A percentile compares a stretch with the other conserved stretches of the same genome.
phyloP scores from a whole-genome alignment of 30 jellyfish, hydroid and myxozoan genomes.

The Hydra vulgaris region DNA sequence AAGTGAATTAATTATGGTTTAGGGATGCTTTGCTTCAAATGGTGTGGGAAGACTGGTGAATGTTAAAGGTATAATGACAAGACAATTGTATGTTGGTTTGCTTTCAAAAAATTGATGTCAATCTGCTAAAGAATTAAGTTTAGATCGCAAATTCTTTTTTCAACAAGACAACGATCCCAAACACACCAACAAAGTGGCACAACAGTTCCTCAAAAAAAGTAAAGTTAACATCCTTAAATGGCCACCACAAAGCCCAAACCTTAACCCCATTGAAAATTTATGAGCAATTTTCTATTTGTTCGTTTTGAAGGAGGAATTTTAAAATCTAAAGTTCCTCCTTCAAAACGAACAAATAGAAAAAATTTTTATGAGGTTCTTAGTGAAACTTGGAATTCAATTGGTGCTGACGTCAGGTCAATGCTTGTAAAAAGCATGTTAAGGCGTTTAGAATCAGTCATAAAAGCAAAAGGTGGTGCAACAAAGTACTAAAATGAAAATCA shows the following conservation, averaged over 20 bases:
- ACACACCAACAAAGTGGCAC: not conserved
- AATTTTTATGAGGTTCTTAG: not conserved
- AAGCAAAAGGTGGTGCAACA: not conserved
- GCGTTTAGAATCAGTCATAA: not conserved
- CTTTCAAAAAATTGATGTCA: not conserved
- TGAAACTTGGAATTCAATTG: not conserved
- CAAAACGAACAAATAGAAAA: not conserved
- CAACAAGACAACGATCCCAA: not conserved
- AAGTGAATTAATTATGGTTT: not conserved
- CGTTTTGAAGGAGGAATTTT: no score
- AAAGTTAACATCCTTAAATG: not conserved
- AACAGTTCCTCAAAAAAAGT: not conserved
- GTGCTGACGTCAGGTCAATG: not conserved
- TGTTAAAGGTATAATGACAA: not conserved
- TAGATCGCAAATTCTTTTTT: not conserved
- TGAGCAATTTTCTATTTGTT: no score
- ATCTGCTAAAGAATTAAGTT: not conserved
- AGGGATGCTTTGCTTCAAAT: no score
- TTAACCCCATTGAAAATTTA: not conserved
- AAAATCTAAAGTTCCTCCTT: not conserved
- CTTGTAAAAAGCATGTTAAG: not conserved
- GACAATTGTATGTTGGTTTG: not conserved
- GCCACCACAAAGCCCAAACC: not conserved
- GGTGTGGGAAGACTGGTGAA: no score
- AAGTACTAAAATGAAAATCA: not conserved